These are phyloP conservation scores for Poeciliopsis infans DNA, from an alignment of 2,797 vertebrate genomes.

Conservation along the genomic window DNA sequence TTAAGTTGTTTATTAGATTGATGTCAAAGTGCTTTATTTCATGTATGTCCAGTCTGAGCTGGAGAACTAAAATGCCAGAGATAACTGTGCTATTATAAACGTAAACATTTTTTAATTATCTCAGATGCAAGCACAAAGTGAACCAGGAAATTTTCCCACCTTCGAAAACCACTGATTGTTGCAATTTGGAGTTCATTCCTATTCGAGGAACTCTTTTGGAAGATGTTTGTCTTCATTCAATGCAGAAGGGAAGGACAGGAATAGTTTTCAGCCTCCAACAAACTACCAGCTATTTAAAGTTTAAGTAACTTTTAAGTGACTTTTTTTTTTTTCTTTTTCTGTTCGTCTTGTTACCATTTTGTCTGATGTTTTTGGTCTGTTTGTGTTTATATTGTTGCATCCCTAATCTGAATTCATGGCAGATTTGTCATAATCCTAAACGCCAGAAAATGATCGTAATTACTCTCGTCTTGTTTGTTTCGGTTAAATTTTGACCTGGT, in stretches of 20 bases:
- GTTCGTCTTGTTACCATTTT: background rate
- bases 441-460: conserved; percentile 31
- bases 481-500: conserved; percentile 41
- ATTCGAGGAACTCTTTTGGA: background rate
- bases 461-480: conserved; percentile 41
- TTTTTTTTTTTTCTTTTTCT: background rate
- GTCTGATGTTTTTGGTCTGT: background rate
- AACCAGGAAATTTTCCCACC: background rate
- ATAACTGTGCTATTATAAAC: background rate
- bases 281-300: background rate
- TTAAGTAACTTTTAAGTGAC: background rate
- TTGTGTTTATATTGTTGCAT: background rate
- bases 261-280: background rate
- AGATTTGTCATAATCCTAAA: conserved; percentile 43
- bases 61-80: background rate
- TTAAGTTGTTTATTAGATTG: background rate
- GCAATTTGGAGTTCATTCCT: background rate
- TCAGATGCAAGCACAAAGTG: background rate
- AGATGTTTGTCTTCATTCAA: background rate
- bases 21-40: background rate
- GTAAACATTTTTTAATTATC: background rate
- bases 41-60: background rate
- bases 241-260: background rate
- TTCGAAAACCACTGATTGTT: background rate
- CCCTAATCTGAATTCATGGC: conserved; percentile 16